Evolutionary conservation across 2,113 vertebrate genomes (phyloP).

Genomic region (Cyphomyrus discorhynchus): DNA sequence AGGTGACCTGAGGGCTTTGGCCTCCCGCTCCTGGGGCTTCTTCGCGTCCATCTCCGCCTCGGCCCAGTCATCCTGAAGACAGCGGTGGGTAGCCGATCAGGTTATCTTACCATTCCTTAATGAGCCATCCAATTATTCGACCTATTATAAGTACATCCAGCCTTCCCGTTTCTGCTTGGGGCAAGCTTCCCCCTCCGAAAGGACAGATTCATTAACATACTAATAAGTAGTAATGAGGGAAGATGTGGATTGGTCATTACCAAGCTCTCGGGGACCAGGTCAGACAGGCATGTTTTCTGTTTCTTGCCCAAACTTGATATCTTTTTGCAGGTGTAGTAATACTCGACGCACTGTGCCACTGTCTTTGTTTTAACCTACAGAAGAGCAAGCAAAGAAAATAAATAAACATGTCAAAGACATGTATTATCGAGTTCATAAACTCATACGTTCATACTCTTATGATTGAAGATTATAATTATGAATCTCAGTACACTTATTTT

Average conservation of each 20-base stretch:
- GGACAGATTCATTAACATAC: not conserved
- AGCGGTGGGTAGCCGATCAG: not conserved
- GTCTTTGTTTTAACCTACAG: conserved; percentile 83
- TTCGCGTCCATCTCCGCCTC: conserved; percentile 59
- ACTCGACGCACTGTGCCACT: conserved; percentile 82
- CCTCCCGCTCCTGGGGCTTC: conserved; percentile 56
- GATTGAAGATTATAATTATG: not conserved
- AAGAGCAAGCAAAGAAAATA: conserved; percentile 21
- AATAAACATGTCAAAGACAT: not conserved
- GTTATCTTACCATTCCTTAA: not conserved
- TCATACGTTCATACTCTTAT: not conserved
- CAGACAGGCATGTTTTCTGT: conserved; percentile 59
- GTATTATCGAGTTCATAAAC: not conserved
- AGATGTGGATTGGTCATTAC: conserved; percentile 47
- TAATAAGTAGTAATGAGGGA: not conserved
- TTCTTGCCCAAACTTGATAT: conserved; percentile 65
- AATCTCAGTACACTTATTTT: not conserved
- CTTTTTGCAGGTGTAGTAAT: conserved; percentile 91
- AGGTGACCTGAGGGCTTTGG: conserved; percentile 57
- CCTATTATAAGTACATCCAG: not conserved
- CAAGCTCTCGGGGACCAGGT: conserved; percentile 57
- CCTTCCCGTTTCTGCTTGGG: not conserved
- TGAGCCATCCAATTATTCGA: not conserved
- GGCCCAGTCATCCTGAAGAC: conserved; percentile 45
- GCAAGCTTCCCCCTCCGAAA: not conserved